phyloP scores from a whole-genome alignment of 2,888 invertebrate genomes.

The Perizoma flavofasciatum region DNA sequence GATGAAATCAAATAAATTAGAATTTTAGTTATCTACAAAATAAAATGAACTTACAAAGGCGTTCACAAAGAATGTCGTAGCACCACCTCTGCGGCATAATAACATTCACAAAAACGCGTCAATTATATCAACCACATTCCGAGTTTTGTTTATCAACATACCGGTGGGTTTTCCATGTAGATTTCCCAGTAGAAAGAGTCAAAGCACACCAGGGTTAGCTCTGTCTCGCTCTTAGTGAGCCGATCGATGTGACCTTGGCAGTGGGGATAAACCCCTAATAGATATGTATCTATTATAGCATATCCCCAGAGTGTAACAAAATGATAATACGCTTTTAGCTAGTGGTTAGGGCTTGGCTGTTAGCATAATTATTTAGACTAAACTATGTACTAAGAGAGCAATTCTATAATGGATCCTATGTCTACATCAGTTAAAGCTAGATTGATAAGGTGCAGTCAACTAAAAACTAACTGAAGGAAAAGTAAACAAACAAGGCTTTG shows the following conservation, averaged over 20 bases:
- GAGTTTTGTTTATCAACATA: slow-evolving; percentile 37
- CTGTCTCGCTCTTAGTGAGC: slow-evolving; percentile 46
- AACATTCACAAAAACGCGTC: not conserved
- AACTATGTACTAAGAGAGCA: too few relatives aligned
- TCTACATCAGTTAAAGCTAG: too few relatives aligned
- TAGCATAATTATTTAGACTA: not conserved
- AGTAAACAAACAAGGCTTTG: too few relatives aligned
- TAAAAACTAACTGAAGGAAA: too few relatives aligned
- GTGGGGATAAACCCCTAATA: slow-evolving; percentile 52
- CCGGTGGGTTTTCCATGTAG: slow-evolving; percentile 24
- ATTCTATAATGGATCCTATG: too few relatives aligned
- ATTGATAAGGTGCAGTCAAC: too few relatives aligned
- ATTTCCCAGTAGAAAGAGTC: slow-evolving; percentile 44
- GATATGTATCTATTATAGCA: slow-evolving; percentile 30
- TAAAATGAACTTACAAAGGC: not conserved
- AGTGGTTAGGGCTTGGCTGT: not conserved
- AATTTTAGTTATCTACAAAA: not conserved
- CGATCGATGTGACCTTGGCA: slow-evolving; percentile 80
- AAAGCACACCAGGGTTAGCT: slow-evolving; percentile 37
- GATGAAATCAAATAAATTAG: too few relatives aligned
- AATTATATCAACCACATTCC: slow-evolving; percentile 6
- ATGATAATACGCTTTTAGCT: slow-evolving; percentile 2
- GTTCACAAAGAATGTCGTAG: not conserved
- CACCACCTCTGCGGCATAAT: not conserved
- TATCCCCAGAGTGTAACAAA: slow-evolving; percentile 17